A percentile compares a stretch with the other conserved stretches of the same genome.
Conservation (phyloP, 2,113 vertebrate genomes). For the Peromyscus polionotus region DNA sequence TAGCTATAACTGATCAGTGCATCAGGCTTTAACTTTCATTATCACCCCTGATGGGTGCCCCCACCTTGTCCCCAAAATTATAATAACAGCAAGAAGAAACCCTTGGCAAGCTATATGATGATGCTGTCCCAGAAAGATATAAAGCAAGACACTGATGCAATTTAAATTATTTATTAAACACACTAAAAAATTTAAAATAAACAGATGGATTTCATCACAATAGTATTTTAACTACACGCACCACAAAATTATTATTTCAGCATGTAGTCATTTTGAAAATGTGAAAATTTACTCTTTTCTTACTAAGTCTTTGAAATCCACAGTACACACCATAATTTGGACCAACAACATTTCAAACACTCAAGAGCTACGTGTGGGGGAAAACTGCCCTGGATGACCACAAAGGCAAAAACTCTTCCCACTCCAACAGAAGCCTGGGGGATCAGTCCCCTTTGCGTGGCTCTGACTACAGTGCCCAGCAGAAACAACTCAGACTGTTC, state of each 20-base stretch:
- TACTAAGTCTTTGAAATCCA: slow-evolving; percentile 48
- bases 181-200: slow-evolving; percentile 15
- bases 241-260: slow-evolving; percentile 15
- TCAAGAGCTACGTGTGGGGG: background rate
- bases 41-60: background rate
- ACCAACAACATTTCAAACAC: background rate
- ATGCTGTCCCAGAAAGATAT: background rate
- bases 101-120: background rate
- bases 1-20: background rate
- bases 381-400: background rate
- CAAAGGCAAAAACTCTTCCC: background rate
- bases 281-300: background rate
- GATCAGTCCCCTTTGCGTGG: too few species aligned
- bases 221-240: slow-evolving; percentile 16
- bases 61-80: background rate
- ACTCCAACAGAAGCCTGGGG: background rate
- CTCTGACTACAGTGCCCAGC: background rate
- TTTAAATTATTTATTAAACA: slow-evolving; percentile 12
- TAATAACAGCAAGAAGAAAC: background rate
- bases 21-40: slow-evolving; percentile 17
- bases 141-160: background rate
- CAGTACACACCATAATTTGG: background rate
- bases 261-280: background rate
- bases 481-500: background rate
- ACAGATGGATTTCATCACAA: background rate